Evolutionary conservation across 1,140 invertebrate species (phyloP).

Genomic region (Metaphire vulgaris): DNA sequence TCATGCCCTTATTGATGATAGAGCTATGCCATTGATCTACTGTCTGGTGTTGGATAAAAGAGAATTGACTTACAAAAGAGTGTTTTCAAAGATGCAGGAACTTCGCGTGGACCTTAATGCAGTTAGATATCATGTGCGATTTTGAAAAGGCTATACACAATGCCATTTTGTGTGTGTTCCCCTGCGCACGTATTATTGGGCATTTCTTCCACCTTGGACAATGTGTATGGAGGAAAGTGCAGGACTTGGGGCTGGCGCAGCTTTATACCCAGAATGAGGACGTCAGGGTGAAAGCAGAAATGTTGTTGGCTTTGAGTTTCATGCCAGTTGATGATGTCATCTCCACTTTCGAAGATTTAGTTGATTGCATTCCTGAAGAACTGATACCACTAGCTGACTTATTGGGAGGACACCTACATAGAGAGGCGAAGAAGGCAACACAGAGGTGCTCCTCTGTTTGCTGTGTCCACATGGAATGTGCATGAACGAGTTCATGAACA

Average conservation of each 20-base stretch:
- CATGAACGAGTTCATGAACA: not conserved
- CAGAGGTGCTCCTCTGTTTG: not conserved
- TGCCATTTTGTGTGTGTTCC: not conserved
- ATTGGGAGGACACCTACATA: not conserved
- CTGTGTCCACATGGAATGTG: not conserved
- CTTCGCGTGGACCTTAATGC: not conserved
- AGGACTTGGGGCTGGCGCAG: not conserved
- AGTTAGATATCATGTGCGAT: not conserved
- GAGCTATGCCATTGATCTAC: not conserved
- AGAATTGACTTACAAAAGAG: not conserved
- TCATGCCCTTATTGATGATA: not conserved
- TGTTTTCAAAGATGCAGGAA: not conserved
- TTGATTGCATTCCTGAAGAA: not conserved
- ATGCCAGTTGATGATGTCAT: not conserved
- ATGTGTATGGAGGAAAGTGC: not conserved
- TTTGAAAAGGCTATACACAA: not conserved
- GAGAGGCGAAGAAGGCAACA: not conserved
- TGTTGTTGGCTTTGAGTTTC: not conserved
- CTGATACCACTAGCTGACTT: not conserved
- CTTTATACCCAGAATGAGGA: not conserved
- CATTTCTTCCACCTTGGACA: not conserved
- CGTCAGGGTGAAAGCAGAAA: not conserved
- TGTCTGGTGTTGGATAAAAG: not conserved
- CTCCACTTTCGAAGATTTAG: not conserved
- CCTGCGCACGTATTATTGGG: not conserved